Conservation (phyloP, 2,888 invertebrate genomes). For the Emmelina monodactyla region DNA sequence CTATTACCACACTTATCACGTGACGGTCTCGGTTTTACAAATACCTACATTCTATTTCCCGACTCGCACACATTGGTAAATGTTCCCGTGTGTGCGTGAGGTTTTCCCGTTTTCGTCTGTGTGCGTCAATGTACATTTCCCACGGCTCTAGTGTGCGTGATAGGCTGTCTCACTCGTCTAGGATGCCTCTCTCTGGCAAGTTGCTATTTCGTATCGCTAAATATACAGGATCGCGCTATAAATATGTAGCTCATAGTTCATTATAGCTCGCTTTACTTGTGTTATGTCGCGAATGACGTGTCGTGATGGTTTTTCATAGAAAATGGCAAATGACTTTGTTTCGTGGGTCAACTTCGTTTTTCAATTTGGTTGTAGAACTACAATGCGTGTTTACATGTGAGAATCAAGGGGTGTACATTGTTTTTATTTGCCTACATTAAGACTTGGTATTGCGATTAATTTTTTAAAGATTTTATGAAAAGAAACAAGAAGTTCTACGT, state of each 20-base stretch:
- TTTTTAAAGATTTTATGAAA: too few relatives aligned
- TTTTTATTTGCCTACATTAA: too few relatives aligned
- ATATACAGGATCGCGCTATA: background rate
- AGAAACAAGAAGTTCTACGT: too few relatives aligned
- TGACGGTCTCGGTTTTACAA: slow-evolving; percentile 16
- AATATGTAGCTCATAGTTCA: background rate
- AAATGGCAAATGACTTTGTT: too few relatives aligned
- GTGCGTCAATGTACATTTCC: slow-evolving; percentile 15
- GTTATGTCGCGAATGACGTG: background rate
- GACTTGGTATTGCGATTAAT: too few relatives aligned
- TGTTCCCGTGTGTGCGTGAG: slow-evolving; percentile 21
- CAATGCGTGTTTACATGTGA: too few relatives aligned
- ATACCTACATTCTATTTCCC: slow-evolving; percentile 29
- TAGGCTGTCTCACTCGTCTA: slow-evolving; percentile 4
- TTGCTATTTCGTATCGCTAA: background rate
- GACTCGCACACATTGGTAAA: slow-evolving; percentile 10
- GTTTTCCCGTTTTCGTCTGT: slow-evolving; percentile 20
- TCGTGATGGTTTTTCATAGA: too few relatives aligned
- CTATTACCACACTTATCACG: slow-evolving; percentile 31
- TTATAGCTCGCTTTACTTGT: background rate
- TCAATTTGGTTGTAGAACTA: too few relatives aligned
- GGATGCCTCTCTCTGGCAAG: background rate
- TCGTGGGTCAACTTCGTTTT: too few relatives aligned
- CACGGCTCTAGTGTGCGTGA: slow-evolving; percentile 10
- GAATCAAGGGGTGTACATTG: too few relatives aligned